A percentile compares a stretch with the other conserved stretches of the same genome.
These are phyloP conservation scores for Dipodomys ordii DNA, from an alignment of 2,113 vertebrate genomes.

Conservation along the genomic window DNA sequence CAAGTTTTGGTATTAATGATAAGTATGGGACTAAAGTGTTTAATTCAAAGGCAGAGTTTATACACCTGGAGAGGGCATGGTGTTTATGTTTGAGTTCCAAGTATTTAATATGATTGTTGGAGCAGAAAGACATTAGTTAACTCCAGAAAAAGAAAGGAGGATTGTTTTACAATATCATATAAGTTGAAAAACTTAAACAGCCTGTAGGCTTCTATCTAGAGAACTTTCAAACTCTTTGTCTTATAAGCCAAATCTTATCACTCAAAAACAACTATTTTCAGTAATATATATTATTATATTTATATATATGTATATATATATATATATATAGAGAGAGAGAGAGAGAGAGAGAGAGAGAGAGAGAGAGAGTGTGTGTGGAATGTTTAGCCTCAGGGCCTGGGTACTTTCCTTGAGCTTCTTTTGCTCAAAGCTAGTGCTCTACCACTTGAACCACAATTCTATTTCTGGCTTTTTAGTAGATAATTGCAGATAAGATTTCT, in stretches of 20 bases:
- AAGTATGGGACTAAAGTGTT: not conserved
- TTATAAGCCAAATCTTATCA: not conserved
- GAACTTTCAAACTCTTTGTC: not conserved
- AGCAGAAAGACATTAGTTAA: not conserved
- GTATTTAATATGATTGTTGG: not conserved
- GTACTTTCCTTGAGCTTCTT: too few relatives aligned
- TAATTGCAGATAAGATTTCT: too few relatives aligned
- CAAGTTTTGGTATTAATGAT: conserved; percentile 5
- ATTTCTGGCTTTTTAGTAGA: too few relatives aligned
- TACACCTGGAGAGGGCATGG: not conserved
- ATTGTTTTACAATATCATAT: not conserved
- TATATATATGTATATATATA: too few relatives aligned
- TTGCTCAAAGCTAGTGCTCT: too few relatives aligned
- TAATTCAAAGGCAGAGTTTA: conserved; percentile 26
- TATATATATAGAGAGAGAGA: too few relatives aligned
- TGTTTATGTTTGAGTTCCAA: conserved; percentile 47
- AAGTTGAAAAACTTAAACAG: not conserved
- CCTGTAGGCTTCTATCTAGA: not conserved
- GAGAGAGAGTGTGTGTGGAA: too few relatives aligned
- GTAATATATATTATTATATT: too few relatives aligned
- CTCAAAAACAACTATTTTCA: not conserved
- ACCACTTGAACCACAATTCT: too few relatives aligned
- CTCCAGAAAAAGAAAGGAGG: not conserved
- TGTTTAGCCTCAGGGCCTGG: too few relatives aligned
- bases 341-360: too few relatives aligned